Evolutionary conservation across 92 coral and sea anemone species (phyloP).

Genomic region (Zoanthus gigantus): DNA sequence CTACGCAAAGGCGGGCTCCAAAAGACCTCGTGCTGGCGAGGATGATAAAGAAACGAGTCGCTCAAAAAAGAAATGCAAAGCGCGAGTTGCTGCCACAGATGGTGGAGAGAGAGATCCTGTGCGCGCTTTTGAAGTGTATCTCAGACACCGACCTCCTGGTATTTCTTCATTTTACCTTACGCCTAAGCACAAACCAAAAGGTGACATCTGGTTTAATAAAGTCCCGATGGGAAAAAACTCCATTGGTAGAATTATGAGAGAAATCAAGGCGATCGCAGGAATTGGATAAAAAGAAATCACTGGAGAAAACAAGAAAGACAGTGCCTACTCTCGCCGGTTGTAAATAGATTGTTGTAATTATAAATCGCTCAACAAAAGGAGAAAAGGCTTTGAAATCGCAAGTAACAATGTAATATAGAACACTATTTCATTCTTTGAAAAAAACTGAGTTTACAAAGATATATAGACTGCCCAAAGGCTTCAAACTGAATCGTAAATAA

Average conservation of each 20-base stretch:
- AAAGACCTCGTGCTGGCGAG: constrained; percentile 86
- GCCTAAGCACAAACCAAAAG: constrained; percentile 99
- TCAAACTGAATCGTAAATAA: constrained; percentile 15
- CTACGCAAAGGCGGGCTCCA: constrained; percentile 91
- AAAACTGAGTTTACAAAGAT: constrained; percentile 30
- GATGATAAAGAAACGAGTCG: constrained; percentile 93
- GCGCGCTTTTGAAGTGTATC: constrained; percentile 96
- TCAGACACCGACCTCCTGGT: constrained; percentile 98
- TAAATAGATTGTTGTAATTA: constrained; percentile 49
- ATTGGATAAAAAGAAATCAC: constrained; percentile 76
- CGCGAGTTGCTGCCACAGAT: constrained; percentile 96
- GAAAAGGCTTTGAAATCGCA: constrained; percentile 24
- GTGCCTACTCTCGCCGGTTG: constrained; percentile 32
- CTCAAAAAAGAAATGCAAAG: constrained; percentile 95
- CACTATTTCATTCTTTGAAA: constrained; percentile 38
- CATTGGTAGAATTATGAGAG: constrained; percentile 98
- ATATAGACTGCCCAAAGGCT: constrained; percentile 35
- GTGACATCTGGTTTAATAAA: constrained; percentile 99
- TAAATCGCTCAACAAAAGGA: constrained; percentile 37
- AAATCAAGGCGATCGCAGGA: constrained; percentile 99
- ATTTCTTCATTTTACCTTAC: constrained; percentile 98
- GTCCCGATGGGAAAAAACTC: constrained; percentile 99
- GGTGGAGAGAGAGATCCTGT: constrained; percentile 99
- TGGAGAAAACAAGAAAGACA: constrained; percentile 10
- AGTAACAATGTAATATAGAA: constrained; percentile 35